phyloP scores from a whole-genome alignment of 92 coral and sea anemone genomes.

The Bergia sp. region DNA sequence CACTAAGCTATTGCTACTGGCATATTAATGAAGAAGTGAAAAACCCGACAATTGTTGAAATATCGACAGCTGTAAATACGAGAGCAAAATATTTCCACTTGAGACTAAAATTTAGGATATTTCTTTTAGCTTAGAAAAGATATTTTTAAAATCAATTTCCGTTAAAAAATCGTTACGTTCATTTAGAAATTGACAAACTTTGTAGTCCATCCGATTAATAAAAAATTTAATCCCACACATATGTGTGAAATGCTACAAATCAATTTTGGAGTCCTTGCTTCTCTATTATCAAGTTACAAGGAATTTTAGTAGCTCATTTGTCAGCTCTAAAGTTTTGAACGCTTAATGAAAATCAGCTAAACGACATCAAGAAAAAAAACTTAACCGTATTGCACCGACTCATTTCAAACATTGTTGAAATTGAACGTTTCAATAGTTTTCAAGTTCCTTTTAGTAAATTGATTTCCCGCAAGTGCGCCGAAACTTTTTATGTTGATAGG shows the following conservation, averaged over 20 bases:
- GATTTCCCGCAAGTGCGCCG: not conserved
- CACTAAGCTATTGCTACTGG: not conserved
- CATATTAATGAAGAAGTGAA: slow-evolving; percentile 18
- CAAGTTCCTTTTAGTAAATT: not conserved
- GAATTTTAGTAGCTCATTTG: slow-evolving; percentile 13
- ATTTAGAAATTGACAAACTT: slow-evolving; percentile 29
- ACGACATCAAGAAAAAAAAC: not conserved
- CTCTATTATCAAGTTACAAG: not conserved
- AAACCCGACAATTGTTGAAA: not conserved
- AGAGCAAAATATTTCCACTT: not conserved
- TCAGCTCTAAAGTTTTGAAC: not conserved
- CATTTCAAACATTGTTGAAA: not conserved
- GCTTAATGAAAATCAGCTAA: not conserved
- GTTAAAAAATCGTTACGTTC: not conserved
- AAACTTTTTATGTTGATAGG: not conserved
- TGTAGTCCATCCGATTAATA: slow-evolving; percentile 29
- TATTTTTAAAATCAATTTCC: slow-evolving; percentile 3
- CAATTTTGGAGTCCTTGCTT: not conserved
- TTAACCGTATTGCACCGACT: not conserved
- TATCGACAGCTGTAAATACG: slow-evolving; percentile 22
- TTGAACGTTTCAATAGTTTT: not conserved
- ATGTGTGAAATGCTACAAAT: slow-evolving; percentile 10
- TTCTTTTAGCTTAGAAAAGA: not conserved
- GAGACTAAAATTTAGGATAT: not conserved
- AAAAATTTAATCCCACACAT: not conserved